Evolutionary conservation across 2,113 vertebrate species (phyloP), one percentile per base, ranked within the genome.

Genomic region (Istiophorus platypterus): DNA sequence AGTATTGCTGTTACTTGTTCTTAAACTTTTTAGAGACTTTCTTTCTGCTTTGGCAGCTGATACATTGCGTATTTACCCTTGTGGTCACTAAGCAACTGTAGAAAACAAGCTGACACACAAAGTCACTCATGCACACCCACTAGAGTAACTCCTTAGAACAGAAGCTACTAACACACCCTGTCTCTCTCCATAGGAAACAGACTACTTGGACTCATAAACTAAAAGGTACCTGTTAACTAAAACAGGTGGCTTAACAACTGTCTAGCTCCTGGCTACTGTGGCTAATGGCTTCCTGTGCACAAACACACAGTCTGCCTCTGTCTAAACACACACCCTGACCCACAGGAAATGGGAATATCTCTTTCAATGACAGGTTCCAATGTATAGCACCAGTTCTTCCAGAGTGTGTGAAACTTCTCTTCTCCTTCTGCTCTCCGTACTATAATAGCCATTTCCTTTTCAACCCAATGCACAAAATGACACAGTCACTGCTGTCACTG

Each of bases 171-270:
- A 79, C 39, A 42, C 65, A 39, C 76, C 51, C 24, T n/a, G 49
- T 77, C 61, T 80, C 68, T 78, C 76, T 82, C 73, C 45, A 37
- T 79, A 84, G 72, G 86, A 89, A 88, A 86, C 86, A 83, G 68
- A 72, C 81, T 72, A 29, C 66, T 84, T 62, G 76, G 58, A 42
- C 91, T 84, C 84, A 75, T 93, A 91, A 91, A 92, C 76, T 76
- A 61, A 70, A 69, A 81, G 76, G 52, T 92, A 94, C 91, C 88
- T 92, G 89, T 93, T 91, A 92, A 93, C 77, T 70, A 29, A 85
- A 91, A 86, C 86, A 91, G 93, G 92, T 92, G 90, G 89, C 80
- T 85, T 69, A 82, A 89, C 84, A 73, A 82, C 82, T 88, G 80
- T 91, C 76, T 84, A 49, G 80, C 88, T 85, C 18, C 56, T 66